A percentile compares a stretch with the other conserved stretches of the same genome.
Conservation (phyloP, 1,140 invertebrate species). For the Proales similis region DNA sequence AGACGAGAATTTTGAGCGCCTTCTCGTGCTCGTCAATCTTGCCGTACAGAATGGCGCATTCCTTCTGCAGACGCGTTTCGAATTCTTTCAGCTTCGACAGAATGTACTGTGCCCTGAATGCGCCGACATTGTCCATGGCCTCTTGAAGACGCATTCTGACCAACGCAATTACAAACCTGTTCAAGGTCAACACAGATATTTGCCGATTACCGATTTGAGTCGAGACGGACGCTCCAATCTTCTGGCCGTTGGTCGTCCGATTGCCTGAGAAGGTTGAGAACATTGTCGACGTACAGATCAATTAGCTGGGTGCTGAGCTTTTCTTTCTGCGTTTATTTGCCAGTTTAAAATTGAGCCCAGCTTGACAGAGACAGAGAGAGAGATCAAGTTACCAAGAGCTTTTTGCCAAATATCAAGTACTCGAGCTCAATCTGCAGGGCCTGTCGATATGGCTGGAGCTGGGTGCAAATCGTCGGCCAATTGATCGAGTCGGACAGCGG, state of each 20-base stretch:
- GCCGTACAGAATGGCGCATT: constrained; percentile 35
- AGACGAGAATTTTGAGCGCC: constrained; percentile 33
- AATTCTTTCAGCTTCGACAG: constrained; percentile 25
- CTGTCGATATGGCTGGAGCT: constrained; percentile 21
- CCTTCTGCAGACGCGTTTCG: constrained; percentile 2
- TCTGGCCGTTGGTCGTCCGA: not conserved
- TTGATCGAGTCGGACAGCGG: constrained; percentile 1
- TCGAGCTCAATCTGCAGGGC: constrained; percentile 19
- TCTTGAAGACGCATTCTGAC: constrained; percentile 4
- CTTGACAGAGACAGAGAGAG: not conserved
- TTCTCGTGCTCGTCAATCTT: constrained; percentile 36
- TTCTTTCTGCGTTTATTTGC: too few species aligned
- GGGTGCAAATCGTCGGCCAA: constrained; percentile 1
- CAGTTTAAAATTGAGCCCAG: not conserved
- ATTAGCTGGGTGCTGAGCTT: constrained; percentile 18
- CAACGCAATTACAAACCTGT: too few species aligned
- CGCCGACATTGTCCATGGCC: not conserved
- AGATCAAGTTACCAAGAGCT: not conserved
- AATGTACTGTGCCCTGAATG: constrained; percentile 21
- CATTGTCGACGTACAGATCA: constrained; percentile 22
- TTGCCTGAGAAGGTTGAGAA: constrained; percentile 11
- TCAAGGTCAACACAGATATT: too few species aligned
- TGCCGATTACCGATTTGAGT: too few species aligned
- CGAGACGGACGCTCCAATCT: not conserved
- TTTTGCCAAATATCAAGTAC: constrained; percentile 15